Conservation (phyloP, 1,140 invertebrate species). For the Nasonia vitripennis region DNA sequence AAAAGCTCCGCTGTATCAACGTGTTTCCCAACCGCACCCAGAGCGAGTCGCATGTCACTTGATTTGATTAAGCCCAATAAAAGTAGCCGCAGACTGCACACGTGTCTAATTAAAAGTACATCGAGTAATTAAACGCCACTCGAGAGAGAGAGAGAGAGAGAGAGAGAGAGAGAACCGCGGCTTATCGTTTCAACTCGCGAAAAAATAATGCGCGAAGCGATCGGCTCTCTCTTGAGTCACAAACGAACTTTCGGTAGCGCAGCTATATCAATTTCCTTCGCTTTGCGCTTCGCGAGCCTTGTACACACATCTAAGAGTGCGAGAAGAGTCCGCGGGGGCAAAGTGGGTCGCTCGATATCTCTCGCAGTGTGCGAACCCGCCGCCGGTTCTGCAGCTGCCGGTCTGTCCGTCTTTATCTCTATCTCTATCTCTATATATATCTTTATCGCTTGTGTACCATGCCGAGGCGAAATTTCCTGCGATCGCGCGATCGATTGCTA, state of each 20-base stretch:
- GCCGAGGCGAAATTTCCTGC: neutral
- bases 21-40: no score
- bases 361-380: slow-evolving; percentile 3
- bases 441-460: neutral
- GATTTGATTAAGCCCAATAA: no score
- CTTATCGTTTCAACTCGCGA: no score
- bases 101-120: neutral
- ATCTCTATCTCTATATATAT: neutral
- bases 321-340: slow-evolving; percentile 45
- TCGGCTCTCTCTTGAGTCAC: no score
- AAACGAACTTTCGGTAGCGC: neutral
- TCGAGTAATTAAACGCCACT: neutral
- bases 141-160: no score
- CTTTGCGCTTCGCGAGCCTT: neutral
- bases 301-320: neutral
- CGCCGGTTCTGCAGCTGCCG: neutral
- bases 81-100: no score
- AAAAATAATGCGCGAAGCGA: no score
- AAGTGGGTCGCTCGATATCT: slow-evolving; percentile 66
- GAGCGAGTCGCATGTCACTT: no score
- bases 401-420: neutral
- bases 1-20: no score
- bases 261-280: neutral
- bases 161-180: no score
- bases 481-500: neutral